A percentile compares a stretch with the other conserved stretches of the same genome.
Conservation (phyloP, 2,797 vertebrate genomes). For the Mycteria americana region DNA sequence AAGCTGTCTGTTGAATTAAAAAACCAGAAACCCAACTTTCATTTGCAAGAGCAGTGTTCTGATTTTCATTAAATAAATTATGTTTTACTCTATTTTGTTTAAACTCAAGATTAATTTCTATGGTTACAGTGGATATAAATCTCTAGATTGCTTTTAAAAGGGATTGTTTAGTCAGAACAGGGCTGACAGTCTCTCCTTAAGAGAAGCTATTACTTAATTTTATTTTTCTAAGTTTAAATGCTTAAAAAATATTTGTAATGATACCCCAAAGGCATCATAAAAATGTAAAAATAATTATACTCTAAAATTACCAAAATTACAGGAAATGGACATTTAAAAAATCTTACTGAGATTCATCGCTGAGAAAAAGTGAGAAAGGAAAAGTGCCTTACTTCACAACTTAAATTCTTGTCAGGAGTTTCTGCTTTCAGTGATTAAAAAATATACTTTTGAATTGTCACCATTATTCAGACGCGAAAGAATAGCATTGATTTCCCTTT, state of each 20-base stretch:
- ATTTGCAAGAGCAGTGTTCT: constrained; percentile 67
- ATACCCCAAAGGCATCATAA: constrained; percentile 77
- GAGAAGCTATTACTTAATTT: constrained; percentile 76
- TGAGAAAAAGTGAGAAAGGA: constrained; percentile 15
- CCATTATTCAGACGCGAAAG: background rate
- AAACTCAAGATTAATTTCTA: constrained; percentile 75
- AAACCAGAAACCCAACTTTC: constrained; percentile 4
- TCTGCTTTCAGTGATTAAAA: constrained; percentile 13
- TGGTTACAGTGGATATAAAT: constrained; percentile 73
- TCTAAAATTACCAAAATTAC: constrained; percentile 75
- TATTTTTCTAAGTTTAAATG: constrained; percentile 75
- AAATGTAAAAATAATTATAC: constrained; percentile 76
- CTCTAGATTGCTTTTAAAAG: constrained; percentile 71
- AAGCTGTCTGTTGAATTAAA: constrained; percentile 44
- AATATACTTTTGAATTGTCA: background rate
- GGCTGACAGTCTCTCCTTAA: constrained; percentile 70
- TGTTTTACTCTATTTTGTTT: constrained; percentile 67
- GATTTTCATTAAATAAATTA: constrained; percentile 76
- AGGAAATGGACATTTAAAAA: constrained; percentile 70
- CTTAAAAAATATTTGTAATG: constrained; percentile 75
- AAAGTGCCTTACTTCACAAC: constrained; percentile 45
- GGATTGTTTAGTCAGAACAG: constrained; percentile 67
- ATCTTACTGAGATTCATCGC: constrained; percentile 48
- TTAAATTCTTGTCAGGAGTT: constrained; percentile 50
- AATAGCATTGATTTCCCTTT: background rate